A percentile compares a stretch with the other conserved stretches of the same genome.
Conservation (phyloP, 2,113 vertebrate species). For the Pithys albifrons region DNA sequence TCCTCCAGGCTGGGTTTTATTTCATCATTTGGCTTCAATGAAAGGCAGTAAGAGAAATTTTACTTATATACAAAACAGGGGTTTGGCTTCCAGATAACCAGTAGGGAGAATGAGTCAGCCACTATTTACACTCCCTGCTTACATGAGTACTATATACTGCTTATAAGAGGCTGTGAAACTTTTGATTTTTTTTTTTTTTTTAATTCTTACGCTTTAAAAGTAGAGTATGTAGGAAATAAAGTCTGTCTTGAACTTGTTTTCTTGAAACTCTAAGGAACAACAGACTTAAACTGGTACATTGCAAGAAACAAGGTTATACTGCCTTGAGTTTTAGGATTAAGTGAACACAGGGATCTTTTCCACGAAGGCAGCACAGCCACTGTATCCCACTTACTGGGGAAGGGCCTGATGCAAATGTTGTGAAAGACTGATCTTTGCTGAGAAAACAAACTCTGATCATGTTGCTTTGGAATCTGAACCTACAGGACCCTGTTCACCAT, state of each 20-base stretch:
- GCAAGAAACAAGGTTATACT: not conserved
- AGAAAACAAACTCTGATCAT: not conserved
- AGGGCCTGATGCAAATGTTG: not conserved
- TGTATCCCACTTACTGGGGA: not conserved
- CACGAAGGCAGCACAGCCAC: not conserved
- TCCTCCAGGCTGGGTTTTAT: not conserved
- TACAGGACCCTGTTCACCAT: accelerated
- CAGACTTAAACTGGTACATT: not conserved
- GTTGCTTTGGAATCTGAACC: not conserved
- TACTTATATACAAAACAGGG: not conserved
- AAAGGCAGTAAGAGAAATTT: not conserved
- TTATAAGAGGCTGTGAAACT: not conserved
- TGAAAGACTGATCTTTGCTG: not conserved
- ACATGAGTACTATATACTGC: not conserved
- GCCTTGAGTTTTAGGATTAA: not conserved
- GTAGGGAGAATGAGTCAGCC: not conserved
- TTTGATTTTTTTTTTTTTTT: not conserved
- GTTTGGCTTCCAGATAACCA: constrained; percentile 6
- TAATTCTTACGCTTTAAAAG: not conserved
- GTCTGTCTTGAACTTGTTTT: not conserved
- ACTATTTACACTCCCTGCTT: not conserved
- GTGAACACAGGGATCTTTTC: not conserved
- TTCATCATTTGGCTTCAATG: not conserved
- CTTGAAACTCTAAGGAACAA: not conserved
- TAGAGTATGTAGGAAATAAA: not conserved